Evolutionary conservation across 2,888 invertebrate genomes (phyloP).

Genomic region (Falcaria lacertinaria): DNA sequence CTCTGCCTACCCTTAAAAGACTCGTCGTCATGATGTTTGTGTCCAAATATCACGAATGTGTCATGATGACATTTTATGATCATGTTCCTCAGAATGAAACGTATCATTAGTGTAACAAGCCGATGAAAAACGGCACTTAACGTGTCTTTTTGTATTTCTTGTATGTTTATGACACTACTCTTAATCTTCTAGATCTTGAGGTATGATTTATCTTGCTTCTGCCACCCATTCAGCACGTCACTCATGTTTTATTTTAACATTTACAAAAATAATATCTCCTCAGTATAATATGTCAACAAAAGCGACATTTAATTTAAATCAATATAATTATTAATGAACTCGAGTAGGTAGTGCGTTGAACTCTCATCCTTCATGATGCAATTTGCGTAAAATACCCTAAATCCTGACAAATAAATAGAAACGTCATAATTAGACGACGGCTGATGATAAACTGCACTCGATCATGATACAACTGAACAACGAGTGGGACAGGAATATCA

Average conservation of each 20-base stretch:
- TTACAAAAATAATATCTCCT: too few species aligned
- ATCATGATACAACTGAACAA: constrained; percentile 51
- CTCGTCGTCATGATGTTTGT: too few species aligned
- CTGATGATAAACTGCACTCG: constrained; percentile 66
- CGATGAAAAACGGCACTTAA: not conserved
- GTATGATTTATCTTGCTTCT: not conserved
- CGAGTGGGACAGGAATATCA: constrained; percentile 40
- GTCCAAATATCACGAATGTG: too few species aligned
- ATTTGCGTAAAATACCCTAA: constrained; percentile 56
- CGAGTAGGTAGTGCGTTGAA: constrained; percentile 49
- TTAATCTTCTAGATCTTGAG: not conserved
- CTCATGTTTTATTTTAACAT: not conserved
- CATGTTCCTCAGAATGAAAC: too few species aligned
- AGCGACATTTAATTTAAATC: constrained; percentile 20
- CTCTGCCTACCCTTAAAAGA: too few species aligned
- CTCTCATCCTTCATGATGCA: constrained; percentile 55
- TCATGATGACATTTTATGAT: too few species aligned
- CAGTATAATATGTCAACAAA: too few species aligned
- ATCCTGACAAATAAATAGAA: constrained; percentile 60
- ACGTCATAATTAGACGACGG: constrained; percentile 66
- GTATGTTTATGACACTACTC: not conserved
- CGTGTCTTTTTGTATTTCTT: not conserved
- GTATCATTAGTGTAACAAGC: not conserved
- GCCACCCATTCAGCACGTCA: not conserved
- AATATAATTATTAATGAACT: constrained; percentile 31